A percentile compares a stretch with the other conserved stretches of the same genome.
phyloP scores from a whole-genome alignment of 2,113 vertebrate genomes.

The Zootoca vivipara region DNA sequence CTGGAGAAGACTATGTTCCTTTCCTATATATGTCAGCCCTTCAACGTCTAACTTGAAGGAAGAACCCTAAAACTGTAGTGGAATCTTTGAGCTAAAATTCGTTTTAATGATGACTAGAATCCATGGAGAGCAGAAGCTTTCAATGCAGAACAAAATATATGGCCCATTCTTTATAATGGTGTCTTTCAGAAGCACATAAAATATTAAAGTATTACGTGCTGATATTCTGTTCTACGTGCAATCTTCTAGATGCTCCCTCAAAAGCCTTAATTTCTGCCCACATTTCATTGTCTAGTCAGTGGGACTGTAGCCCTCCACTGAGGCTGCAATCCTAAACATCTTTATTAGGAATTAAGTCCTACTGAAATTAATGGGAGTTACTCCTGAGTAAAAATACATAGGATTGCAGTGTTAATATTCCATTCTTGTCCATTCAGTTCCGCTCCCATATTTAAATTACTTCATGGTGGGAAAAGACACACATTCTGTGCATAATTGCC shows the following conservation, averaged over 20 bases:
- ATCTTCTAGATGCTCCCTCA: not conserved
- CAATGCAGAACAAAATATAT: not conserved
- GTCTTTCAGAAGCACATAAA: not conserved
- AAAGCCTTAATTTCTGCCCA: not conserved
- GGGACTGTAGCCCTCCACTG: conserved; percentile 12
- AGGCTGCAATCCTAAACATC: not conserved
- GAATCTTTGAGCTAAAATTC: not conserved
- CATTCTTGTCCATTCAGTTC: conserved; percentile 30
- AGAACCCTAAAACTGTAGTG: not conserved
- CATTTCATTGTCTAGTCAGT: not conserved
- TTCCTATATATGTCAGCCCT: not conserved
- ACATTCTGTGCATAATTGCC: conserved; percentile 25
- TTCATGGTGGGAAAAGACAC: conserved; percentile 13
- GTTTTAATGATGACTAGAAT: not conserved
- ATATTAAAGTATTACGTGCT: not conserved
- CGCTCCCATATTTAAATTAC: conserved; percentile 7
- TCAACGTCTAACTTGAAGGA: not conserved
- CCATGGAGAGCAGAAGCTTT: not conserved
- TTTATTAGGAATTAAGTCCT: not conserved
- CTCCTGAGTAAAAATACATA: not conserved
- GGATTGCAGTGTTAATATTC: not conserved
- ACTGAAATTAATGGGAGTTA: not conserved
- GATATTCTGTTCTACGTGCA: not conserved
- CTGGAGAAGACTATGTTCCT: not conserved
- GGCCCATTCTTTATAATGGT: not conserved